These are phyloP conservation scores for Oreotrochilus melanogaster DNA, from an alignment of 2,113 vertebrate species.

Conservation along the genomic window DNA sequence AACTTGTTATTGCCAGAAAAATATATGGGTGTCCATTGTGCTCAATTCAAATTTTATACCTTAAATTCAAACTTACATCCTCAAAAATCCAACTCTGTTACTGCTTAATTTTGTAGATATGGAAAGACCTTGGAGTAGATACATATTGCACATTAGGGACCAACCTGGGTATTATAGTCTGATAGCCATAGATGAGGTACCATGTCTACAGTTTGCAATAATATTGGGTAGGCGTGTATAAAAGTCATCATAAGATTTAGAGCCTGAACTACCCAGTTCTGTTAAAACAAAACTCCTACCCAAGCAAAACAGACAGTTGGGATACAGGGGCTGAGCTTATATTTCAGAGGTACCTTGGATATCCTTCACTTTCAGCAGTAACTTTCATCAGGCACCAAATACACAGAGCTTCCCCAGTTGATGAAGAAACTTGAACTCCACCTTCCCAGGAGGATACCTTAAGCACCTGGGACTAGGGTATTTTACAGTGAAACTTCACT, in stretches of 20 bases:
- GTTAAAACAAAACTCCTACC: neutral
- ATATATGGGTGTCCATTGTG: neutral
- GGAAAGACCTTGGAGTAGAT: neutral
- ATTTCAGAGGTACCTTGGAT: neutral
- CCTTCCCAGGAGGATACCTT: neutral
- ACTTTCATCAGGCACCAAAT: neutral
- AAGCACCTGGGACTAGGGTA: neutral
- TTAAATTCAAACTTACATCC: neutral
- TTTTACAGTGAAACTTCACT: neutral
- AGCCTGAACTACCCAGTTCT: neutral
- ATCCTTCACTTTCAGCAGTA: neutral
- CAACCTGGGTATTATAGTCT: neutral
- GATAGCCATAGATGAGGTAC: neutral
- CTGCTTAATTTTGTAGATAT: neutral
- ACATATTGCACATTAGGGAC: rapidly evolving
- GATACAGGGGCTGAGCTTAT: neutral
- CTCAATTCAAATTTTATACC: neutral
- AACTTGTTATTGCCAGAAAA: neutral
- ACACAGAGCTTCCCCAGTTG: rapidly evolving
- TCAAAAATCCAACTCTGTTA: neutral
- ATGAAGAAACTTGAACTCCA: neutral
- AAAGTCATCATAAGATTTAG: neutral
- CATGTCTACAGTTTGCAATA: neutral
- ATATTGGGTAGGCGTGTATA: neutral
- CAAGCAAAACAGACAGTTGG: neutral